Conservation (phyloP, 2,113 vertebrate species). For the Fulica atra region DNA sequence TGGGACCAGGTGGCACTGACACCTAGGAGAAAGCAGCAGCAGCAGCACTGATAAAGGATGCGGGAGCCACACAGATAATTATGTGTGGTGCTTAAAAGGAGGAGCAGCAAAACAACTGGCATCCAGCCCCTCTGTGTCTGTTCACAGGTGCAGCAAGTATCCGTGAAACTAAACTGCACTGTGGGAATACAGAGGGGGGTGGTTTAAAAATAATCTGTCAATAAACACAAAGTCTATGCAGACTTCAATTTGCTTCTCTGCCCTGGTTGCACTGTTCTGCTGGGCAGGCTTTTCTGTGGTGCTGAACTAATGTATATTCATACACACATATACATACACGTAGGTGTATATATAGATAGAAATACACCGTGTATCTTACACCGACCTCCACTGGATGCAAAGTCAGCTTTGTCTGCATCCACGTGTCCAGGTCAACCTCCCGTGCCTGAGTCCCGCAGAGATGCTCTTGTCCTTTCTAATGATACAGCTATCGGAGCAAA, state of each 20-base stretch:
- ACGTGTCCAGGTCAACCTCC: not conserved
- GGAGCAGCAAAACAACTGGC: not conserved
- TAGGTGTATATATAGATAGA: accelerated
- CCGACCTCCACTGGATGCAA: not conserved
- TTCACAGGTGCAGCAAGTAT: not conserved
- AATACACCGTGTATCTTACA: not conserved
- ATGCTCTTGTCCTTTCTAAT: not conserved
- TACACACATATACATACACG: accelerated
- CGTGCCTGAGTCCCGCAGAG: not conserved
- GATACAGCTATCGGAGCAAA: not conserved
- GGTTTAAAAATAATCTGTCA: not conserved
- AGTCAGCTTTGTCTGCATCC: not conserved
- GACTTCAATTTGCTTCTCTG: not conserved
- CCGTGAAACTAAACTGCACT: not conserved
- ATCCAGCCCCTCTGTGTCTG: not conserved
- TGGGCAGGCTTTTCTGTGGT: not conserved
- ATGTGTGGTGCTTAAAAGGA: not conserved
- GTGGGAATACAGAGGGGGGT: not conserved
- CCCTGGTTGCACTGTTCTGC: not conserved
- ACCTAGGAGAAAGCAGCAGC: not conserved
- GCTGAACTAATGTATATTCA: not conserved
- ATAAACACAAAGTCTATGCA: not conserved
- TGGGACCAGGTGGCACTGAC: not conserved
- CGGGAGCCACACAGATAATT: not conserved
- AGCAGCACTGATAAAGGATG: not conserved